phyloP scores from a whole-genome alignment of 2,797 vertebrate species.

The Borostomias antarcticus region DNA sequence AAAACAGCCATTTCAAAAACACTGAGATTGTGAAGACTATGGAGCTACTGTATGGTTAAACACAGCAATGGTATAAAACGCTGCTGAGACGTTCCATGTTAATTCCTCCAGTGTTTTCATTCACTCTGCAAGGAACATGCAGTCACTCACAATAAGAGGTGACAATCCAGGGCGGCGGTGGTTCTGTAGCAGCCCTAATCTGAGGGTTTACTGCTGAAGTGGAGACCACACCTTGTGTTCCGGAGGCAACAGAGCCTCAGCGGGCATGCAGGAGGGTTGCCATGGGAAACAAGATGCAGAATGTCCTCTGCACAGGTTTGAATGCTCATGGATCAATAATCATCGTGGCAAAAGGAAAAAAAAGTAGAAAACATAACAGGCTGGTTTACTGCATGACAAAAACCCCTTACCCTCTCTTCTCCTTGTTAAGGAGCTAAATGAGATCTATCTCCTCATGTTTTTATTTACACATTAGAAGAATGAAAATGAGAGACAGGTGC shows the following conservation, averaged over 20 bases:
- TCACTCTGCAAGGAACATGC: not conserved
- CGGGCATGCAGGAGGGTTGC: conserved; percentile 19
- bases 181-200: not conserved
- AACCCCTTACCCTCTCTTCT: conserved; percentile 20
- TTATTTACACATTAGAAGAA: conserved; percentile 11
- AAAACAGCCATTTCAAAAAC: not conserved
- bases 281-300: conserved; percentile 45
- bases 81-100: not conserved
- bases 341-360: conserved; percentile 20
- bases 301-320: conserved; percentile 41
- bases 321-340: conserved; percentile 48
- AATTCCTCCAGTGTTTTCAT: not conserved
- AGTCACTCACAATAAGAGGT: not conserved
- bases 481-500: too few relatives aligned
- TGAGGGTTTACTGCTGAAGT: not conserved
- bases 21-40: not conserved
- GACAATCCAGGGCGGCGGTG: not conserved
- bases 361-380: conserved; percentile 3
- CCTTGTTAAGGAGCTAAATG: conserved; percentile 26
- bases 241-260: not conserved
- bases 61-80: not conserved
- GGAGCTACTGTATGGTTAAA: not conserved
- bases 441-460: not conserved
- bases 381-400: conserved; percentile 19
- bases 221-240: not conserved